phyloP scores from a whole-genome alignment of 2,113 vertebrate genomes.

The Cyanoderma ruficeps region DNA sequence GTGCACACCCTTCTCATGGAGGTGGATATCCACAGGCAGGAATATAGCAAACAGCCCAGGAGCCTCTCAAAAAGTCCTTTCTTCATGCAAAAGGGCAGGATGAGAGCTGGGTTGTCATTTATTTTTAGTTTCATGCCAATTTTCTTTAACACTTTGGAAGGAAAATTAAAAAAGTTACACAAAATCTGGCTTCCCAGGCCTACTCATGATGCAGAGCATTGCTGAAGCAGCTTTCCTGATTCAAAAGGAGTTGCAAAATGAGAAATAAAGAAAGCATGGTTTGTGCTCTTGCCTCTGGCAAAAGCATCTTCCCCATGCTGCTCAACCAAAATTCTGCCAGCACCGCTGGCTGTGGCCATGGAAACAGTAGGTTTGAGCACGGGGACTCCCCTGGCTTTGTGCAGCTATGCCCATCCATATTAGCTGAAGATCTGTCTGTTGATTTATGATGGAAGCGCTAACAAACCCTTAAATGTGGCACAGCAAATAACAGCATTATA shows the following conservation, averaged over 20 bases:
- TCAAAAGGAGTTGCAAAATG: background rate
- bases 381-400: slow-evolving; percentile 14
- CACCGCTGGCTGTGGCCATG: background rate
- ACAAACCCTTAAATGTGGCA: slow-evolving; percentile 56
- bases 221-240: background rate
- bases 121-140: background rate
- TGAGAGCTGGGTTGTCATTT: background rate
- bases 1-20: fast-evolving
- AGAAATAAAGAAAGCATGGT: background rate
- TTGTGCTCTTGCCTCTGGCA: background rate
- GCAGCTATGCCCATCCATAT: slow-evolving; percentile 41
- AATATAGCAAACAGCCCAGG: fast-evolving
- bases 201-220: background rate
- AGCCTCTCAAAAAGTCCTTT: background rate
- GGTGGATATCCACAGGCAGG: fast-evolving
- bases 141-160: background rate
- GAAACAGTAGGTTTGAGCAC: background rate
- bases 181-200: background rate
- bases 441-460: slow-evolving; percentile 35
- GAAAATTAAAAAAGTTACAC: background rate
- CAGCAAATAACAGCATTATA: slow-evolving; percentile 35
- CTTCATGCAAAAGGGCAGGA: background rate
- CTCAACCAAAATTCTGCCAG: background rate
- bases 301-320: background rate
- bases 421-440: background rate